Conservation (phyloP, 2,888 invertebrate species). For the Lithophane socia region DNA sequence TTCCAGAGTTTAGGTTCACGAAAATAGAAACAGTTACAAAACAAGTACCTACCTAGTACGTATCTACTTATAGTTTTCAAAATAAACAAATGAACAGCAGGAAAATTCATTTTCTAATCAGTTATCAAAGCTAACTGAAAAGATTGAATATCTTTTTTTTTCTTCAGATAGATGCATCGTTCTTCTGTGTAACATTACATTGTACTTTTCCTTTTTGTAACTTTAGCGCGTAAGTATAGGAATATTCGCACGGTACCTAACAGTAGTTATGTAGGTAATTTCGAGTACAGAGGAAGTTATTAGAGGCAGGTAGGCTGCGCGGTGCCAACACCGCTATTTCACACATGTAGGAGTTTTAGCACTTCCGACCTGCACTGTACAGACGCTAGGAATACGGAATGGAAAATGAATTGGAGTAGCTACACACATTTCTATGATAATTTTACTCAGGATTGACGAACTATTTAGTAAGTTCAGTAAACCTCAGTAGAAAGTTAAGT, state of each 20-base stretch:
- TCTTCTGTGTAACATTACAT: not conserved
- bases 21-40: slow-evolving; percentile 18
- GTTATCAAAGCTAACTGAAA: not conserved
- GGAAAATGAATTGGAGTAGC: not conserved
- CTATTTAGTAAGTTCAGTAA: not conserved
- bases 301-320: slow-evolving; percentile 13
- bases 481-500: not conserved
- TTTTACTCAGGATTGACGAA: no score
- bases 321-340: slow-evolving; percentile 15
- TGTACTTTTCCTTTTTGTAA: not conserved
- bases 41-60: not conserved
- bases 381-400: not conserved
- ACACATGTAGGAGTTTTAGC: slow-evolving; percentile 18
- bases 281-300: slow-evolving; percentile 46
- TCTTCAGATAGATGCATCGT: not conserved
- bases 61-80: not conserved
- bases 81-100: not conserved
- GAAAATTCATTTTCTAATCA: not conserved
- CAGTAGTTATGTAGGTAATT: slow-evolving; percentile 18
- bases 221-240: not conserved
- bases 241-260: slow-evolving; percentile 6
- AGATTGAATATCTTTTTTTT: not conserved
- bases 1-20: slow-evolving; percentile 16
- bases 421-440: not conserved
- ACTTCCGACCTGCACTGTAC: slow-evolving; percentile 25